These are phyloP conservation scores for Chamaetylas fuelleborni DNA, from an alignment of 2,113 vertebrate genomes.

Conservation along the genomic window DNA sequence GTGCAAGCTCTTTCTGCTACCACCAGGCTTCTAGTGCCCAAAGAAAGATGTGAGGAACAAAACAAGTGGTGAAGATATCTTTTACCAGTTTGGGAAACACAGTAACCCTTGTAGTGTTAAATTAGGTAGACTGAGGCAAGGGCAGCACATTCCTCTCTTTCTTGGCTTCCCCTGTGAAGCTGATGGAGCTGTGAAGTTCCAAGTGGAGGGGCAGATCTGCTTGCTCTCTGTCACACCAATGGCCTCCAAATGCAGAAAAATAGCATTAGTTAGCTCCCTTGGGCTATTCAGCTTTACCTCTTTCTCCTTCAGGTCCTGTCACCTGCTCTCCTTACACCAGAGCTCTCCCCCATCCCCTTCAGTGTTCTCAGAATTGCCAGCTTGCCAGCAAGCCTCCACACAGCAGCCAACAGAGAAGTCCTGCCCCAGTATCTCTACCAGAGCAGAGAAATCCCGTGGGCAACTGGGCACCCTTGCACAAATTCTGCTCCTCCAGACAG, in stretches of 20 bases:
- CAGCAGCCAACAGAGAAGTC: neutral
- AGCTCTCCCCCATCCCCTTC: neutral
- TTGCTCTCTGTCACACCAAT: accelerated
- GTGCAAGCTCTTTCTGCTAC: neutral
- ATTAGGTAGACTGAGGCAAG: accelerated
- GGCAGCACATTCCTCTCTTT: neutral
- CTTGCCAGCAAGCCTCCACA: neutral
- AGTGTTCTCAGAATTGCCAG: neutral
- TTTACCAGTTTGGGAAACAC: neutral
- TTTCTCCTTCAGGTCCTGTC: neutral
- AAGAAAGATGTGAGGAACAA: neutral
- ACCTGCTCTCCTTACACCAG: neutral
- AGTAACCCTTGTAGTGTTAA: neutral
- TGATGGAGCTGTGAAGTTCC: neutral
- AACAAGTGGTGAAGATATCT: neutral
- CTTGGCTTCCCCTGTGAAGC: neutral
- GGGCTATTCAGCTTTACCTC: neutral
- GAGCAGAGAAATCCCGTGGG: accelerated
- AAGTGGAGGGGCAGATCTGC: neutral
- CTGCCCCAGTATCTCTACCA: accelerated
- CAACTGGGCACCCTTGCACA: neutral
- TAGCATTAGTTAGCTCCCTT: neutral
- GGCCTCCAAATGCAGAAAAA: neutral
- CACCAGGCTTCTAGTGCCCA: neutral
- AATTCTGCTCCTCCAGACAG: neutral